A percentile compares a stretch with the other conserved stretches of the same genome.
phyloP scores from a whole-genome alignment of 35 echinoderm and acorn worm genomes.

The Apostichopus californicus region DNA sequence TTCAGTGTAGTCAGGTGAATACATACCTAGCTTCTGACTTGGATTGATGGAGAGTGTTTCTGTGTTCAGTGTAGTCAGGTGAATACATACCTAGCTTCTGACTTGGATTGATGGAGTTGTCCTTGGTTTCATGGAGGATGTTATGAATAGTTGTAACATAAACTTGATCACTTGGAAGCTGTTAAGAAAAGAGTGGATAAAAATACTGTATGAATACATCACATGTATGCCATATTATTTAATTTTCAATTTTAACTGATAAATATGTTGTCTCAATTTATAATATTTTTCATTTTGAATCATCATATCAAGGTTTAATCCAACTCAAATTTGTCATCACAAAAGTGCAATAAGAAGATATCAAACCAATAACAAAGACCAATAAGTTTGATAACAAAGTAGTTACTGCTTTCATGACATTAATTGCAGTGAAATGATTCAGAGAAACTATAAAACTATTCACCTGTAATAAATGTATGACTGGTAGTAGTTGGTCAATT shows the following conservation, averaged over 20 bases:
- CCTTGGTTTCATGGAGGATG: slow-evolving; percentile 43
- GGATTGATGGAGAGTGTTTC: background rate
- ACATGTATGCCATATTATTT: background rate
- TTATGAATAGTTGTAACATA: slow-evolving; percentile 74
- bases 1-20: background rate
- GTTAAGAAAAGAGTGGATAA: background rate
- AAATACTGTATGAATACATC: background rate
- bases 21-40: slow-evolving; percentile 14
- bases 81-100: slow-evolving; percentile 10
- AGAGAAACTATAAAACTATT: slow-evolving; percentile 6
- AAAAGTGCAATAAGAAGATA: no score
- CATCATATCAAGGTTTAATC: no score
- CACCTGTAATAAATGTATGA: slow-evolving; percentile 65
- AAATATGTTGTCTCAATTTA: background rate
- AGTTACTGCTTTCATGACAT: no score
- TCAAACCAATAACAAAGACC: no score
- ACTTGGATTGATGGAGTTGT: slow-evolving; percentile 18
- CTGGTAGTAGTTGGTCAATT: slow-evolving; percentile 55
- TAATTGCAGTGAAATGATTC: background rate
- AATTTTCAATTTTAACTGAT: background rate
- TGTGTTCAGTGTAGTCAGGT: no score
- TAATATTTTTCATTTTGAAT: background rate
- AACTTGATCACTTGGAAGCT: slow-evolving; percentile 67
- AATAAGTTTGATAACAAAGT: no score
- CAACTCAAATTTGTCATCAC: no score